Evolutionary conservation across 1,140 invertebrate genomes (phyloP).

Genomic region (Luehdorfia chinensis): DNA sequence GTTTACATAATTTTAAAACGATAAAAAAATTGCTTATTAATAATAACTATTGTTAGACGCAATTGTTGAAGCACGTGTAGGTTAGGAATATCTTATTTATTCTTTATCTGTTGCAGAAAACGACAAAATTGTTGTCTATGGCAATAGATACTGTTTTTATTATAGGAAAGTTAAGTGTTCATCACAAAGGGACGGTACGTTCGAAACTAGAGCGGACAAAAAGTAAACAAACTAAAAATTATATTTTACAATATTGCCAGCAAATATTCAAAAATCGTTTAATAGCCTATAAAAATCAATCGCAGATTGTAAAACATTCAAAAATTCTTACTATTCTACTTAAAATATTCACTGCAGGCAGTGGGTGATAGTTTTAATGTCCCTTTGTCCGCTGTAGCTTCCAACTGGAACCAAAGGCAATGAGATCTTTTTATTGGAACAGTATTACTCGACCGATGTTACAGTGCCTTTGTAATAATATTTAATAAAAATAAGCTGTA

Average conservation of each 20-base stretch:
- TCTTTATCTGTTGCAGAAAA: slow-evolving; percentile 7
- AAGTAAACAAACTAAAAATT: background rate
- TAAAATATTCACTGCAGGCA: slow-evolving; percentile 4
- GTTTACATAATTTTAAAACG: slow-evolving; percentile 9
- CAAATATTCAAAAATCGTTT: background rate
- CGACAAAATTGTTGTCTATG: slow-evolving; percentile 14
- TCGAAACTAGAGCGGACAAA: slow-evolving; percentile 14
- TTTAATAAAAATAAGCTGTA: slow-evolving; percentile 42
- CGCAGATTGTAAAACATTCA: too few relatives aligned
- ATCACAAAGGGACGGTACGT: slow-evolving; percentile 26
- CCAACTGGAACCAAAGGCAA: slow-evolving; percentile 16
- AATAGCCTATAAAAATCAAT: background rate
- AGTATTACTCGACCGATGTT: slow-evolving; percentile 46
- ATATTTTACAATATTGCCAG: background rate
- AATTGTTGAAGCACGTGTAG: slow-evolving; percentile 3
- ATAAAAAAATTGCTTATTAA: slow-evolving; percentile 11
- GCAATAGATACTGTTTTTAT: slow-evolving; percentile 27
- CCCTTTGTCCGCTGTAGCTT: background rate
- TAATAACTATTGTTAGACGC: slow-evolving; percentile 12
- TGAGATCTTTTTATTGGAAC: slow-evolving; percentile 35
- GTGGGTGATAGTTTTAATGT: too few relatives aligned
- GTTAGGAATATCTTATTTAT: slow-evolving; percentile 17
- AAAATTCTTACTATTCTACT: background rate
- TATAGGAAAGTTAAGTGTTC: slow-evolving; percentile 20
- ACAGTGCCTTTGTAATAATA: slow-evolving; percentile 54